Percentiles rank a stretch among this genome's conserved stretches.
Conservation (phyloP, 2,888 invertebrate genomes). For the Lordiphosa fenestrarum region DNA sequence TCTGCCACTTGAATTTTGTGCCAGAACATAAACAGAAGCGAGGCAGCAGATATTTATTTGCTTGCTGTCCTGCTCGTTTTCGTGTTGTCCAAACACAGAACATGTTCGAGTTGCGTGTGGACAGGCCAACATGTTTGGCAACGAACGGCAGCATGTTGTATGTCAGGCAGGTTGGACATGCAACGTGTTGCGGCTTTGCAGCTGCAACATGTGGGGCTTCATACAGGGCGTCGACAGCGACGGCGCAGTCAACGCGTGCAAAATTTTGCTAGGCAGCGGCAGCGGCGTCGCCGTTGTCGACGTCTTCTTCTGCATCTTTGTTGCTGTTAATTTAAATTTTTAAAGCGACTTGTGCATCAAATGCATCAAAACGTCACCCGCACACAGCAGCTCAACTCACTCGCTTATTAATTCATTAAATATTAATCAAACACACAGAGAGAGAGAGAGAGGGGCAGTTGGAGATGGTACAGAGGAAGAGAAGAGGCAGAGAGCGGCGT, state of each 20-base stretch:
- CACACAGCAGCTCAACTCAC: slow-evolving; percentile 22
- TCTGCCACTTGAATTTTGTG: neutral
- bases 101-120: slow-evolving; percentile 1
- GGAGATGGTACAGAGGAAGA: neutral
- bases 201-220: slow-evolving; percentile 3
- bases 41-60: no score
- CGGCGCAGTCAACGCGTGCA: neutral
- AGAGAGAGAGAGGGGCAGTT: no score
- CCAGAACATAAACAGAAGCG: no score
- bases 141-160: slow-evolving; percentile 2
- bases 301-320: slow-evolving; percentile 1
- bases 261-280: neutral
- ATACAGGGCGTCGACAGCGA: neutral
- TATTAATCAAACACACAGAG: slow-evolving; percentile 47
- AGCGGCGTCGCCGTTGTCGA: neutral
- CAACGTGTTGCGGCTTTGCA: slow-evolving; percentile 2
- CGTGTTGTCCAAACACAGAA: slow-evolving; percentile 4
- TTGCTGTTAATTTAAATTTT: slow-evolving; percentile 1
- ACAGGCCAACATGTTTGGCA: neutral
- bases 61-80: slow-evolving; percentile 1
- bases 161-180: neutral
- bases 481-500: neutral
- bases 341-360: slow-evolving; percentile 1
- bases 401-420: slow-evolving; percentile 64
- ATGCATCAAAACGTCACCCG: slow-evolving; percentile 17